Evolutionary conservation across 2,797 vertebrate species (phyloP).

Genomic region (Dryobates pubescens): DNA sequence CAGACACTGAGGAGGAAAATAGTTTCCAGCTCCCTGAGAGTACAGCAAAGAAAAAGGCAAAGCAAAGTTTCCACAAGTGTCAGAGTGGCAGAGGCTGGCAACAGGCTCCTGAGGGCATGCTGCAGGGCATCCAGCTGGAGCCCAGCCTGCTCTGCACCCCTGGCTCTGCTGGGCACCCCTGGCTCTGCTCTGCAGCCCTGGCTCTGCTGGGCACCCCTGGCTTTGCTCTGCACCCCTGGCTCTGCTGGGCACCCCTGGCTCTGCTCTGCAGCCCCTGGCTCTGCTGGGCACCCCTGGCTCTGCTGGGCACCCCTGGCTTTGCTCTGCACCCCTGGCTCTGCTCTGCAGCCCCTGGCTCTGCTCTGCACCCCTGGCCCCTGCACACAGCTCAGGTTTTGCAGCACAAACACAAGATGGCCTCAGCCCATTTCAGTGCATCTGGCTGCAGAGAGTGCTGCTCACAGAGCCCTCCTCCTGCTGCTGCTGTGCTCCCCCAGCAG

Average conservation of each 20-base stretch:
- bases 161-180: not conserved
- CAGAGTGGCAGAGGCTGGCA: constrained; percentile 30
- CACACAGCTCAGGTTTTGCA: not conserved
- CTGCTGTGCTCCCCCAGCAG: not conserved
- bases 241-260: not conserved
- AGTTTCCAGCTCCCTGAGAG: constrained; percentile 67
- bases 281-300: not conserved
- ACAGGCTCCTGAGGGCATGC: not conserved
- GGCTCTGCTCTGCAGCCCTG: too few species aligned
- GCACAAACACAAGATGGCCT: constrained; percentile 32
- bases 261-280: too few species aligned
- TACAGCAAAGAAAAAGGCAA: not conserved
- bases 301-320: too few species aligned
- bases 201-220: too few species aligned
- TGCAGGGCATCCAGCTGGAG: not conserved
- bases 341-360: too few species aligned
- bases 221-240: not conserved
- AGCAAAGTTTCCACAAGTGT: constrained; percentile 51
- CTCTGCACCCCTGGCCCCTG: too few species aligned
- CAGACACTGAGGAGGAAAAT: constrained; percentile 57
- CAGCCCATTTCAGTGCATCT: constrained; percentile 14
- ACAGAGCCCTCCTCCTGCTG: not conserved
- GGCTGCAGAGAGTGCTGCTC: not conserved
- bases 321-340: too few species aligned
- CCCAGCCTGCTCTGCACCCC: not conserved